phyloP scores from a whole-genome alignment of 1,140 invertebrate species.

The Plodia interpunctella region DNA sequence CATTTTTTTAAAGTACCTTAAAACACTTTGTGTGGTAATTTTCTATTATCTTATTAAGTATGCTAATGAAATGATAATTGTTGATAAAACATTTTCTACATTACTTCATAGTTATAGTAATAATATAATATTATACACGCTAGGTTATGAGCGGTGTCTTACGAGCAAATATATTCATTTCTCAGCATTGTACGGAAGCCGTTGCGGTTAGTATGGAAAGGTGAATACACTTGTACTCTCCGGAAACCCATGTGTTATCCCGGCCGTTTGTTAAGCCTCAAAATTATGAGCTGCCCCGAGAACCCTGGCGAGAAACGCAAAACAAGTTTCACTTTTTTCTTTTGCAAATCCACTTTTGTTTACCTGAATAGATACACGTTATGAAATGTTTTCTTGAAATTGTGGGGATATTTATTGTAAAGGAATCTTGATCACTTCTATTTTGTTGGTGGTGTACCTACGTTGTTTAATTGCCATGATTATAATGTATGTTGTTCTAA shows the following conservation, averaged over 20 bases:
- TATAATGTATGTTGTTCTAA: too few species aligned
- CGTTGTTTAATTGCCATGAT: too few species aligned
- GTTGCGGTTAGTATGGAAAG: conserved; percentile 16
- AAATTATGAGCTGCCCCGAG: conserved; percentile 29
- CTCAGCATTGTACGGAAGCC: neutral
- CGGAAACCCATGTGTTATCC: conserved; percentile 29
- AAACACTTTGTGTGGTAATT: too few species aligned
- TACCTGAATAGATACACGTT: conserved; percentile 3
- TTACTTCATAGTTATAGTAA: too few species aligned
- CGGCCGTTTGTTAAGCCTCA: conserved; percentile 29
- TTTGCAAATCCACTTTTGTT: conserved; percentile 19
- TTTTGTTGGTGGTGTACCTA: too few species aligned
- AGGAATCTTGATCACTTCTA: too few species aligned
- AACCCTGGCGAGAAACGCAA: conserved; percentile 22
- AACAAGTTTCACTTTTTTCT: conserved; percentile 26
- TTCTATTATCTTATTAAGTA: too few species aligned
- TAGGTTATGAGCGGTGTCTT: neutral
- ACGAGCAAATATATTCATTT: neutral
- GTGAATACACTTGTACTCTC: conserved; percentile 24
- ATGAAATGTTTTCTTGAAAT: neutral
- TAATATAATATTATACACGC: too few species aligned
- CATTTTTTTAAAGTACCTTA: too few species aligned
- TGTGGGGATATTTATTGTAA: neutral
- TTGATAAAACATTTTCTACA: too few species aligned
- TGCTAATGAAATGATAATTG: too few species aligned